Conservation (phyloP, 2,113 vertebrate genomes). For the Rhea americana region DNA sequence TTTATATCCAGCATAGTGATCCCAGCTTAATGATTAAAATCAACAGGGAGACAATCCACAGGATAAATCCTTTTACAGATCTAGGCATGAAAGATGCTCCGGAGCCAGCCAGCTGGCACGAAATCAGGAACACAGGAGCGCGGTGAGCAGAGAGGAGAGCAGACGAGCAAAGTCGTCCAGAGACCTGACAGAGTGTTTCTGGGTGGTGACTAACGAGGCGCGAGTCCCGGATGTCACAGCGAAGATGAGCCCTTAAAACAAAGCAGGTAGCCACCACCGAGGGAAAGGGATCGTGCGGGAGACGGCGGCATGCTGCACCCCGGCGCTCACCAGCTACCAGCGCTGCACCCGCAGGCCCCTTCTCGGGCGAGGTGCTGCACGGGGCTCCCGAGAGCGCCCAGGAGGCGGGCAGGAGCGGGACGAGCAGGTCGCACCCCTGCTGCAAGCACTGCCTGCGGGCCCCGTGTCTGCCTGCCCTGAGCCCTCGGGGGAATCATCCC, state of each 20-base stretch:
- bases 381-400: not conserved
- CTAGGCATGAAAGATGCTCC: not conserved
- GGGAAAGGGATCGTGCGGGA: not conserved
- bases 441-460: too few species aligned
- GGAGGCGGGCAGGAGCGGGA: too few species aligned
- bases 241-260: not conserved
- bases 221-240: accelerated
- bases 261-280: not conserved
- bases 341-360: not conserved
- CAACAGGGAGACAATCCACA: slow-evolving; percentile 7
- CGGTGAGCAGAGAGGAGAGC: accelerated
- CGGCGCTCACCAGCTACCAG: not conserved
- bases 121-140: accelerated
- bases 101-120: not conserved
- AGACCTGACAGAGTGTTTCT: not conserved
- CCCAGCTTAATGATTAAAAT: slow-evolving; percentile 36
- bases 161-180: not conserved
- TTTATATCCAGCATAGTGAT: not conserved
- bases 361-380: accelerated
- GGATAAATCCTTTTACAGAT: slow-evolving; percentile 11
- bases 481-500: not conserved
- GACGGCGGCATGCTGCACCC: not conserved
- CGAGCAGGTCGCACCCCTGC: too few species aligned
- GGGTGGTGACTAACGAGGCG: not conserved
- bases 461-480: not conserved